Conservation (phyloP, 2,113 vertebrate species). For the Stigmatopora nigra region DNA sequence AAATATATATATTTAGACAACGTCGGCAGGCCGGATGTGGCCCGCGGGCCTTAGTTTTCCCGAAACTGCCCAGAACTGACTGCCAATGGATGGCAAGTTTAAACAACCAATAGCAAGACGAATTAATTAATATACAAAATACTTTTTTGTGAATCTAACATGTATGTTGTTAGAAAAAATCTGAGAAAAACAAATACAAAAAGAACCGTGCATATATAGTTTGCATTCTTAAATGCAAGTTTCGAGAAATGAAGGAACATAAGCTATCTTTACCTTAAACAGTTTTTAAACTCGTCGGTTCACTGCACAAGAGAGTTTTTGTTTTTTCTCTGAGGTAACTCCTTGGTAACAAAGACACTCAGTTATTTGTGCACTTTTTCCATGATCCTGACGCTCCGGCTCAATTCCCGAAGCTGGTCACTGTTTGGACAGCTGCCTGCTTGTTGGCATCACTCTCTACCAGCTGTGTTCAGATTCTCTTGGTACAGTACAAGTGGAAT, state of each 20-base stretch:
- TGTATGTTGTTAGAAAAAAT: neutral
- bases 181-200: neutral
- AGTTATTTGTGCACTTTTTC: slow-evolving; percentile 52
- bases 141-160: neutral
- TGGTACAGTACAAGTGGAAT: slow-evolving; percentile 2
- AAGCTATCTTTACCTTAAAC: neutral
- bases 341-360: slow-evolving; percentile 40
- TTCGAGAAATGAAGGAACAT: neutral
- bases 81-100: neutral
- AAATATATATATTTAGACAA: too few relatives aligned
- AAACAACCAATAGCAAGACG: neutral
- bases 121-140: neutral
- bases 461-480: slow-evolving; percentile 25
- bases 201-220: too few relatives aligned
- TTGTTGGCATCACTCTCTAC: slow-evolving; percentile 43
- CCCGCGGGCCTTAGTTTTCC: too few relatives aligned
- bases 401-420: slow-evolving; percentile 29
- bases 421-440: slow-evolving; percentile 70
- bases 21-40: too few relatives aligned
- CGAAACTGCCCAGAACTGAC: too few relatives aligned
- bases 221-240: too few relatives aligned
- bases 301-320: slow-evolving; percentile 40
- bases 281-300: neutral
- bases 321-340: slow-evolving; percentile 44
- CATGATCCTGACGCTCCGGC: slow-evolving; percentile 44